Percentiles rank a stretch among this genome's conserved stretches.
Evolutionary conservation across 2,888 invertebrate species (phyloP).

Genomic region (Cheilosia grossa): DNA sequence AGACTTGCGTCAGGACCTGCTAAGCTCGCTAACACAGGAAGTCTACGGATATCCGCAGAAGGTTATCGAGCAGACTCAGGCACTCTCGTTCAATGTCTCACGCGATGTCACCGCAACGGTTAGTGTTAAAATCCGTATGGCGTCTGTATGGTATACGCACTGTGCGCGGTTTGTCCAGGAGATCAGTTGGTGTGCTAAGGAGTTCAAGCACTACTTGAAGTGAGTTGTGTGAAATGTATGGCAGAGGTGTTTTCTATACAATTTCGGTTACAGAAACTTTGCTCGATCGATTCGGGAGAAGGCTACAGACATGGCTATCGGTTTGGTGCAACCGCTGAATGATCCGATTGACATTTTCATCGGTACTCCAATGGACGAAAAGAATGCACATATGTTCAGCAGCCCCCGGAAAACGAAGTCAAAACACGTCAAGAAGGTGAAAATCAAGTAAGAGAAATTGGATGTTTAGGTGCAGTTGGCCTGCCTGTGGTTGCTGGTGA

Average conservation of each 20-base stretch:
- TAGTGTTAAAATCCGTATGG: slow-evolving; percentile 86
- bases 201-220: slow-evolving; percentile 92
- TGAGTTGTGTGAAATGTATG: slow-evolving; percentile 63
- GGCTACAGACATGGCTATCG: slow-evolving; percentile 96
- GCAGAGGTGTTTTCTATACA: not conserved
- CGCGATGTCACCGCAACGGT: slow-evolving; percentile 80
- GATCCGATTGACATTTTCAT: slow-evolving; percentile 78
- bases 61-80: slow-evolving; percentile 81
- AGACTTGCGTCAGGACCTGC: slow-evolving; percentile 78
- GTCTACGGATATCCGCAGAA: slow-evolving; percentile 81
- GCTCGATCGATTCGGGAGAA: slow-evolving; percentile 94
- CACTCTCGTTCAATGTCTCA: slow-evolving; percentile 82
- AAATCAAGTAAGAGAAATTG: slow-evolving; percentile 60
- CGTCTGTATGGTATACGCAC: slow-evolving; percentile 97
- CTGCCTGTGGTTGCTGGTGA: too few species aligned
- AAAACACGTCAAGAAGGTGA: slow-evolving; percentile 66
- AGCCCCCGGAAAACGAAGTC: slow-evolving; percentile 67
- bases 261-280: slow-evolving; percentile 85
- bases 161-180: slow-evolving; percentile 93
- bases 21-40: slow-evolving; percentile 81
- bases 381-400: slow-evolving; percentile 41
- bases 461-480: not conserved
- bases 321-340: slow-evolving; percentile 89
- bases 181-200: slow-evolving; percentile 93
- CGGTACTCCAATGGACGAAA: slow-evolving; percentile 51